Evolutionary conservation across 2,888 invertebrate species (phyloP).

Genomic region (Amaurobius ferox): DNA sequence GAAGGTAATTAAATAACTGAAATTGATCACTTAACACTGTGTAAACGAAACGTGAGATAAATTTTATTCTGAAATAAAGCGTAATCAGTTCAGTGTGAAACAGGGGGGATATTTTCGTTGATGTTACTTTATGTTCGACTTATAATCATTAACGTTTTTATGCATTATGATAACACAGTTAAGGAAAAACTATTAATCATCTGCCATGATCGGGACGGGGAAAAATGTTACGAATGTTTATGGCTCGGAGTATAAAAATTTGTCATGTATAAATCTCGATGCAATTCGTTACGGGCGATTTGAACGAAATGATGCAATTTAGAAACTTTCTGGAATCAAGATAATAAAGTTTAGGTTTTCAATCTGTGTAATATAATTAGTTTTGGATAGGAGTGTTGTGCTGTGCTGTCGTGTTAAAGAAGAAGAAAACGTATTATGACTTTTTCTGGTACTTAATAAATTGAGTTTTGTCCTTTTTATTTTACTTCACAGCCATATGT

Average conservation of each 20-base stretch:
- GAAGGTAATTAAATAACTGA: constrained; percentile 45
- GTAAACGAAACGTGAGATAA: neutral
- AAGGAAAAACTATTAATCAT: neutral
- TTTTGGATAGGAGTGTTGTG: too few relatives aligned
- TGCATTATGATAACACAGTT: neutral
- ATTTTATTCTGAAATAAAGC: constrained; percentile 3
- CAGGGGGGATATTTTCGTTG: neutral
- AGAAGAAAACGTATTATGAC: too few relatives aligned
- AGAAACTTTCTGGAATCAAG: neutral
- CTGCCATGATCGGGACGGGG: neutral
- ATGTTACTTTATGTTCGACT: neutral
- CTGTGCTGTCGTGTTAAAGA: too few relatives aligned
- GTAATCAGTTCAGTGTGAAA: neutral
- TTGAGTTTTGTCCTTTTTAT: too few relatives aligned
- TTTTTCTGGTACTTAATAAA: too few relatives aligned
- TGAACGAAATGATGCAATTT: neutral
- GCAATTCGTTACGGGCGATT: neutral
- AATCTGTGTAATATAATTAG: too few relatives aligned
- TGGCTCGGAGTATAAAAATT: neutral
- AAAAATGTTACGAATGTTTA: neutral
- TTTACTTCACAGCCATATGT: too few relatives aligned
- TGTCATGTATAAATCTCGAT: neutral
- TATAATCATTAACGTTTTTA: constrained; percentile 9
- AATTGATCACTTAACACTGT: constrained; percentile 37
- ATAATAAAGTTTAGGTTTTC: too few relatives aligned